A percentile compares a stretch with the other conserved stretches of the same genome.
Conservation (phyloP, 2,888 invertebrate genomes). For the Ophonus ardosiacus region DNA sequence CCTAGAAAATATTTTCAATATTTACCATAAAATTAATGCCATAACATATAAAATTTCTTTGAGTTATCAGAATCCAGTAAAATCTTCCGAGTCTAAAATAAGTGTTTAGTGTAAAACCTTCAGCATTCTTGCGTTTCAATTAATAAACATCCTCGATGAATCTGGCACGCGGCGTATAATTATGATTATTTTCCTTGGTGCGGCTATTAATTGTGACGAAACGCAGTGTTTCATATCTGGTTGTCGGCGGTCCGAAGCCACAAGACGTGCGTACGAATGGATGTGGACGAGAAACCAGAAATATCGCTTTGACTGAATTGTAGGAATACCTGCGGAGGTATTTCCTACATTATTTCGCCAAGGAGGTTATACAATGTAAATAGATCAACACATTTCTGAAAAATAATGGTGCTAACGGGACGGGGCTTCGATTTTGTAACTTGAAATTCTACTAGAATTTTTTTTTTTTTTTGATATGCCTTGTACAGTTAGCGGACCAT, state of each 20-base stretch:
- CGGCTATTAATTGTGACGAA: conserved; percentile 34
- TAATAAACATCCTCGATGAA: conserved; percentile 41
- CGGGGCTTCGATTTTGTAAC: too few species aligned
- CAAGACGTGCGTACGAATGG: neutral
- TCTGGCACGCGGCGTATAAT: conserved; percentile 16
- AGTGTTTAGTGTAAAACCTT: conserved; percentile 11
- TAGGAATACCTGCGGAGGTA: conserved; percentile 8
- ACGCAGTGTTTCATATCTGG: conserved; percentile 25
- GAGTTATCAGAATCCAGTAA: neutral
- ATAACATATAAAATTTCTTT: too few species aligned
- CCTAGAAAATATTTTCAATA: too few species aligned
- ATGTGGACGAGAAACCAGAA: neutral
- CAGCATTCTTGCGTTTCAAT: conserved; percentile 25
- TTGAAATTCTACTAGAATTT: too few species aligned
- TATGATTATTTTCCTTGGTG: conserved; percentile 39
- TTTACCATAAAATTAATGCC: too few species aligned
- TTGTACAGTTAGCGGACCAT: too few species aligned
- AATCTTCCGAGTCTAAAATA: neutral
- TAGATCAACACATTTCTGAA: neutral
- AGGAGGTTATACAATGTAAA: neutral
- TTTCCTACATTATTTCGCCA: conserved; percentile 33
- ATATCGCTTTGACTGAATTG: conserved; percentile 22
- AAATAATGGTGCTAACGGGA: too few species aligned
- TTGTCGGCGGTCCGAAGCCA: neutral
- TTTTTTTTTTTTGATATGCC: too few species aligned